Base-by-base conservation (phyloP, 2,888 invertebrate species). In the Conops quadrifasciatus region DNA sequence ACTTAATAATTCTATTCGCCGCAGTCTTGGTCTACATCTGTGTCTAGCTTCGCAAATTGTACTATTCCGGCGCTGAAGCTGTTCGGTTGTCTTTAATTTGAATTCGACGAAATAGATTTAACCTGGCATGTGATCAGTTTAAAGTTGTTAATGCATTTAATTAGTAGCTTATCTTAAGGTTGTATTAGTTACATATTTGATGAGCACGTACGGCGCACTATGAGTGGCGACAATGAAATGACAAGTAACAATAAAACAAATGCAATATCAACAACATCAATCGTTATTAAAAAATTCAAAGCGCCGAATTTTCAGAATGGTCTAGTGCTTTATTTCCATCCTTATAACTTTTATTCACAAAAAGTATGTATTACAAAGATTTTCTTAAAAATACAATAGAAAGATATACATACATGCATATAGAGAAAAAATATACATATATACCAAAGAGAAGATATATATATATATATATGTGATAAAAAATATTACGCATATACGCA, bases 291-390 rank as follows among this genome's bases (percentile, higher is more conserved):
- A 74, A 77, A 80, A 53, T 85, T 85, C 63, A 80, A 81, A 74
- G 81, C 81, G 16, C 85, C 85, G 26, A 75, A 62, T 16, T 80
- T 85, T 43, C 76, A 75, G 74, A 76, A 80, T 21, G 88, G 89
- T 73, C 84, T 90, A 72, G 85, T 89, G 75, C 85, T 92, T 3
- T 92, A 91, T 81, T 90, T 90, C 79, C 91, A 91, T 84, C 90
- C 90, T 74, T 91, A 91, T 83, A 92, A 91, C 77, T 92, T 90
- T 83, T 91, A 92, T 82, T 91, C 92, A 47, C 92, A 92, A 88
- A 92, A 92, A 90, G 92, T 92, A 88, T 84, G 83, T 73, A 30
- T 26, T 47, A 45, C 26, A 11, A 64, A 28, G 15, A n/a, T n/a
- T n/a, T n/a, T n/a, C n/a, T n/a, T n/a, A n/a, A n/a, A n/a, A n/a